Evolutionary conservation across 2,888 invertebrate species (phyloP).

Genomic region (Thera britannica): DNA sequence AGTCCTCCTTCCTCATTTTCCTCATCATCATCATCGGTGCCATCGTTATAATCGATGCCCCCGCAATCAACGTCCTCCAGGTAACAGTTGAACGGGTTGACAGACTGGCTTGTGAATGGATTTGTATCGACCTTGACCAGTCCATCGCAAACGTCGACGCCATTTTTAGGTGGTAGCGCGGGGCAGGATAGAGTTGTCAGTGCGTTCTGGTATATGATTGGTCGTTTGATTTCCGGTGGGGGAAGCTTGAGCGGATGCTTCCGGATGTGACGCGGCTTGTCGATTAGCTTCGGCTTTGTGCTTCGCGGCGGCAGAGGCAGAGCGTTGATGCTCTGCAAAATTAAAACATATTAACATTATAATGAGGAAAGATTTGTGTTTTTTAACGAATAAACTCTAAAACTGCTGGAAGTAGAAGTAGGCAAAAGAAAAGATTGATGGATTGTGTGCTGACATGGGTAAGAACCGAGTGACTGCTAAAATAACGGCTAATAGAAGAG

Average conservation of each 20-base stretch:
- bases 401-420: too few relatives aligned
- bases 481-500: too few relatives aligned
- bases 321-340: slow-evolving; percentile 58
- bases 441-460: too few relatives aligned
- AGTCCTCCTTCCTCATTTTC: slow-evolving; percentile 57
- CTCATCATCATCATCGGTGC: slow-evolving; percentile 32
- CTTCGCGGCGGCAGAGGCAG: slow-evolving; percentile 70
- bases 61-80: slow-evolving; percentile 17
- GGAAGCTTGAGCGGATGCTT: slow-evolving; percentile 65
- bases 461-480: too few relatives aligned
- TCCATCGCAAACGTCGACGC: slow-evolving; percentile 59
- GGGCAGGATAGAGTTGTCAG: slow-evolving; percentile 23
- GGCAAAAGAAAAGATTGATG: too few relatives aligned
- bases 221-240: slow-evolving; percentile 15
- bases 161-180: slow-evolving; percentile 3
- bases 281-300: slow-evolving; percentile 66
- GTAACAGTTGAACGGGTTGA: slow-evolving; percentile 36
- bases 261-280: slow-evolving; percentile 71
- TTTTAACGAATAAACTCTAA: neutral
- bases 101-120: slow-evolving; percentile 52
- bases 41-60: slow-evolving; percentile 18
- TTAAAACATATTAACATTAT: neutral
- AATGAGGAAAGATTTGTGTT: neutral
- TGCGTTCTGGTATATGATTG: slow-evolving; percentile 71
- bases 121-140: slow-evolving; percentile 56